Percentiles rank a stretch among this genome's conserved stretches.
phyloP scores from a whole-genome alignment of 2,113 vertebrate species.

The Pionites leucogaster region DNA sequence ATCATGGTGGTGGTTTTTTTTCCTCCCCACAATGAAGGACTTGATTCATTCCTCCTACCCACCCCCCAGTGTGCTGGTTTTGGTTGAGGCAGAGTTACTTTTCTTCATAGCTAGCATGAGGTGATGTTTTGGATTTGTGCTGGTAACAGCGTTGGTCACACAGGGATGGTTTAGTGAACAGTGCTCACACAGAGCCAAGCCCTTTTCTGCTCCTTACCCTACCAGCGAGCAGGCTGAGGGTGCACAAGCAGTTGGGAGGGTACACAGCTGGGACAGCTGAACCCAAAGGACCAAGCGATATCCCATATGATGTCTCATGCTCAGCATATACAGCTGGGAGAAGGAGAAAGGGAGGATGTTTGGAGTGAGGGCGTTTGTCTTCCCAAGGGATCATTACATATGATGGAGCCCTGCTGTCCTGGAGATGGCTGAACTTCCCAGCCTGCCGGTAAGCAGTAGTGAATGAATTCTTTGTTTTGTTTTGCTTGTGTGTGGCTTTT shows the following conservation, averaged over 20 bases:
- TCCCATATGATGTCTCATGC: not conserved
- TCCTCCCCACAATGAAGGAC: not conserved
- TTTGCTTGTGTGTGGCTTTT: not conserved
- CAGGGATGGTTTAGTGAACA: not conserved
- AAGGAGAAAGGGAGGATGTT: not conserved
- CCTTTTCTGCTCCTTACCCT: not conserved
- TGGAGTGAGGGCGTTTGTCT: not conserved
- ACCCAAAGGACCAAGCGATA: not conserved
- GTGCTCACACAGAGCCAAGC: not conserved
- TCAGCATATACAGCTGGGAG: not conserved
- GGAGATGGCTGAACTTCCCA: not conserved
- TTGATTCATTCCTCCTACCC: not conserved
- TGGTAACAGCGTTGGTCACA: not conserved
- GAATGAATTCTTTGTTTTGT: not conserved
- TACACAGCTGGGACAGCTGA: not conserved
- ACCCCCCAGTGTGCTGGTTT: not conserved
- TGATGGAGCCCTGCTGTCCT: not conserved
- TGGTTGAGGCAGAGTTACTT: not conserved
- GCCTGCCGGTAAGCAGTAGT: not conserved
- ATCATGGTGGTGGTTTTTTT: not conserved
- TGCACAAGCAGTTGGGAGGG: not conserved
- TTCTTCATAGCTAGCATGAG: not conserved
- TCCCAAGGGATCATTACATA: not conserved
- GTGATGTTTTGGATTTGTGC: not conserved
- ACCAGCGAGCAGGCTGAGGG: not conserved